A percentile compares a stretch with the other conserved stretches of the same genome.
phyloP scores from a whole-genome alignment of 1,140 invertebrate species.

The Bombus ignitus region DNA sequence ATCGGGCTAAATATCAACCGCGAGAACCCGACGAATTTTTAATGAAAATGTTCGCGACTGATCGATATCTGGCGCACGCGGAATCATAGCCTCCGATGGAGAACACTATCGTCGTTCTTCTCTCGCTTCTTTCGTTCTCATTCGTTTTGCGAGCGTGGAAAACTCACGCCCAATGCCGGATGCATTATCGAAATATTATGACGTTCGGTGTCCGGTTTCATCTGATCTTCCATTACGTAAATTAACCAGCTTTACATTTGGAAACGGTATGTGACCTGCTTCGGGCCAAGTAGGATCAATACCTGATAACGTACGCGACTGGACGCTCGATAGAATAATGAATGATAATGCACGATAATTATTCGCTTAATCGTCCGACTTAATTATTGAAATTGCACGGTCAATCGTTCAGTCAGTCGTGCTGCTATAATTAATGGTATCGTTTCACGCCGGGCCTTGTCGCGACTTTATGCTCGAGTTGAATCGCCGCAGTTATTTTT shows the following conservation, averaged over 20 bases:
- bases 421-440: constrained; percentile 49
- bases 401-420: constrained; percentile 42
- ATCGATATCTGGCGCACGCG: constrained; percentile 2
- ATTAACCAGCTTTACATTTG: constrained; percentile 58
- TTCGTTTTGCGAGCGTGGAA: background rate
- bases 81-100: background rate
- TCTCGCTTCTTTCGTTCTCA: background rate
- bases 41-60: background rate
- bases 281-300: constrained; percentile 51
- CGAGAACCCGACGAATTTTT: background rate
- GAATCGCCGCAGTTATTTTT: no score
- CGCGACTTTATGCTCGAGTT: background rate
- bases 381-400: constrained; percentile 64
- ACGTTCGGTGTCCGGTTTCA: background rate
- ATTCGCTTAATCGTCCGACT: constrained; percentile 59
- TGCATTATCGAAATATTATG: constrained; percentile 52
- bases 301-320: constrained; percentile 47
- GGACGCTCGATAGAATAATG: constrained; percentile 57
- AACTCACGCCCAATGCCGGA: background rate
- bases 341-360: constrained; percentile 61
- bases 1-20: background rate
- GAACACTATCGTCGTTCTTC: background rate
- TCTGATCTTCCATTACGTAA: constrained; percentile 52
- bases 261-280: constrained; percentile 32
- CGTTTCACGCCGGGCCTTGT: constrained; percentile 24